Conservation (phyloP, 2,797 vertebrate species). For the Scolopax rusticola region DNA sequence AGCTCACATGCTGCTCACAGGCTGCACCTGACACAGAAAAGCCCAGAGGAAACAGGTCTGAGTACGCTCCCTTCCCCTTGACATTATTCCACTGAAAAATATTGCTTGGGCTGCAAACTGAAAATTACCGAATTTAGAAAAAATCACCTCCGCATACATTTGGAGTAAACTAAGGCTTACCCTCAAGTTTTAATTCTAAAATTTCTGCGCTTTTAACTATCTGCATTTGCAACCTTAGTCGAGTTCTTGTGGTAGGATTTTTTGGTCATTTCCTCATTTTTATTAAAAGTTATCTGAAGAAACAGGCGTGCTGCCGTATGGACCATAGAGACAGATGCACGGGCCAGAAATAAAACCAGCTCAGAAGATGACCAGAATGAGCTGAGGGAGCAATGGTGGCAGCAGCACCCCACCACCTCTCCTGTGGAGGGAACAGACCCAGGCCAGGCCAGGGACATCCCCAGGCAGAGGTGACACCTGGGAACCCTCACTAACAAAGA, state of each 20-base stretch:
- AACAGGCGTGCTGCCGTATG: background rate
- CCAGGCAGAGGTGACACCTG: background rate
- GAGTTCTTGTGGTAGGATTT: background rate
- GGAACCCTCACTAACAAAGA: background rate
- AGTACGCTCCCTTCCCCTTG: background rate
- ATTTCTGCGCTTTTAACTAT: background rate
- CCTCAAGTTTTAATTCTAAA: background rate
- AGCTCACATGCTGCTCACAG: background rate
- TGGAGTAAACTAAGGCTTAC: background rate
- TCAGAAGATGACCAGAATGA: background rate
- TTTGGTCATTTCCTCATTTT: background rate
- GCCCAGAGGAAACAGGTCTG: background rate
- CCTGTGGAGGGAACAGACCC: background rate
- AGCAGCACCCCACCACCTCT: background rate
- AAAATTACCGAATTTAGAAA: background rate
- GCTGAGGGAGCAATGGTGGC: background rate
- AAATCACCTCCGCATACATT: background rate
- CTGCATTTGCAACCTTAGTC: background rate
- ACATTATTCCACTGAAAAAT: background rate
- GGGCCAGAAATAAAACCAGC: background rate
- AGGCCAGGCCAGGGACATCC: fast-evolving
- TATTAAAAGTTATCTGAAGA: background rate
- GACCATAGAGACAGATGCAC: fast-evolving
- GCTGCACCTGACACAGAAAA: background rate
- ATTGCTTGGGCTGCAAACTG: background rate